These are phyloP conservation scores for Amblyjoppa proteus DNA, from an alignment of 2,888 invertebrate genomes.

Conservation along the genomic window DNA sequence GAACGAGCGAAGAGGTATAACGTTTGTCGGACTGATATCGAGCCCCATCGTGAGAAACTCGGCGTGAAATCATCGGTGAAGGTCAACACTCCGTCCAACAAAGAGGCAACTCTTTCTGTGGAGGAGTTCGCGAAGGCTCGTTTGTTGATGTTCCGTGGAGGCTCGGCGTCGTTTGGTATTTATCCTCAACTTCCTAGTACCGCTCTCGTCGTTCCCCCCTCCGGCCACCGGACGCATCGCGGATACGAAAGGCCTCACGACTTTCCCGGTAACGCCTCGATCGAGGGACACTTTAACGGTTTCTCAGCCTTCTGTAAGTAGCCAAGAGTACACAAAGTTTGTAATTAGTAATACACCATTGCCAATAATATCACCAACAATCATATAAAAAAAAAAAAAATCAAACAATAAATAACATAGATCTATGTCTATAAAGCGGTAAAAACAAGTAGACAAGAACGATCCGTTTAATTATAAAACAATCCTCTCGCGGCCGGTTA, in stretches of 20 bases:
- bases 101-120: too few species aligned
- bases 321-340: constrained; percentile 38
- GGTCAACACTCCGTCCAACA: too few species aligned
- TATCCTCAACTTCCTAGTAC: constrained; percentile 8
- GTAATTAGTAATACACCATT: not conserved
- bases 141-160: constrained; percentile 39
- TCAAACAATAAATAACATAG: too few species aligned
- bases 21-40: too few species aligned
- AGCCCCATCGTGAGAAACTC: too few species aligned
- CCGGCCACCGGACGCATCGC: constrained; percentile 83
- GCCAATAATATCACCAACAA: too few species aligned
- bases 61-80: not conserved
- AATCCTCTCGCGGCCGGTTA: constrained; percentile 41
- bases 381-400: too few species aligned
- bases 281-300: constrained; percentile 84
- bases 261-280: constrained; percentile 74
- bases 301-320: constrained; percentile 86
- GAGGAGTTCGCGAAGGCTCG: not conserved
- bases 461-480: constrained; percentile 41
- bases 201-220: constrained; percentile 37
- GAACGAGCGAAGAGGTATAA: too few species aligned
- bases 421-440: not conserved
- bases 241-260: constrained; percentile 77
- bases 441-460: not conserved
- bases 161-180: constrained; percentile 29